Percentiles rank a stretch among this genome's conserved stretches.
Conservation (phyloP, 2,888 invertebrate genomes). For the Drosophila colorata region DNA sequence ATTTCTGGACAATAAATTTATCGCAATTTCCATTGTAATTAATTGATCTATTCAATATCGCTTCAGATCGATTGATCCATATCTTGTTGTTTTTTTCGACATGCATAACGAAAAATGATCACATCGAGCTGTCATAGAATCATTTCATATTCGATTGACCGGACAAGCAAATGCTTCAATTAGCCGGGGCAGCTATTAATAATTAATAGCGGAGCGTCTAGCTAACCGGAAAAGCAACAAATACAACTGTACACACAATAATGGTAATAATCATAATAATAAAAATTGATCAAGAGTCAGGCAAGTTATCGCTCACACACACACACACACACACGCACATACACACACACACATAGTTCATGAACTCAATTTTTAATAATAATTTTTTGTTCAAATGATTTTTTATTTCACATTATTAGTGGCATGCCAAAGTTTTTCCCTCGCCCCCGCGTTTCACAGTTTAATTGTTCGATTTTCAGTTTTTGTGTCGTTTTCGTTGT, state of each 20-base stretch:
- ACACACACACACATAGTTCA: slow-evolving; percentile 55
- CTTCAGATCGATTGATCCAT: background rate
- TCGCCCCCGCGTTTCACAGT: slow-evolving; percentile 25
- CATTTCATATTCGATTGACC: slow-evolving; percentile 26
- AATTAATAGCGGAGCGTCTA: slow-evolving; percentile 52
- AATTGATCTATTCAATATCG: background rate
- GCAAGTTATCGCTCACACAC: slow-evolving; percentile 46
- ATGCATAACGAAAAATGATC: slow-evolving; percentile 9
- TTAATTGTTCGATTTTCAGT: slow-evolving; percentile 78
- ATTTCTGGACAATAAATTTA: too few relatives aligned
- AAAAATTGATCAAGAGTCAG: slow-evolving; percentile 75
- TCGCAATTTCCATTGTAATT: background rate
- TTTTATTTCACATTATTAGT: slow-evolving; percentile 76
- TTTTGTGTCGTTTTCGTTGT: slow-evolving; percentile 52
- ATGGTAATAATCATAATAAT: slow-evolving; percentile 71
- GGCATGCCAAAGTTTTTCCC: slow-evolving; percentile 44
- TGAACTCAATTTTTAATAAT: slow-evolving; percentile 81
- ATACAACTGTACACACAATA: slow-evolving; percentile 43
- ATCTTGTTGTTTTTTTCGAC: background rate
- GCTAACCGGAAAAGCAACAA: slow-evolving; percentile 64
- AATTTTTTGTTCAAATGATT: slow-evolving; percentile 74
- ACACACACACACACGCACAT: slow-evolving; percentile 24
- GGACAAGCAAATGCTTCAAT: slow-evolving; percentile 52
- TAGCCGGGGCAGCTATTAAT: slow-evolving; percentile 57
- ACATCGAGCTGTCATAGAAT: slow-evolving; percentile 18